Evolutionary conservation across 2,888 invertebrate genomes (phyloP).

Genomic region (Cataglyphis cursor): DNA sequence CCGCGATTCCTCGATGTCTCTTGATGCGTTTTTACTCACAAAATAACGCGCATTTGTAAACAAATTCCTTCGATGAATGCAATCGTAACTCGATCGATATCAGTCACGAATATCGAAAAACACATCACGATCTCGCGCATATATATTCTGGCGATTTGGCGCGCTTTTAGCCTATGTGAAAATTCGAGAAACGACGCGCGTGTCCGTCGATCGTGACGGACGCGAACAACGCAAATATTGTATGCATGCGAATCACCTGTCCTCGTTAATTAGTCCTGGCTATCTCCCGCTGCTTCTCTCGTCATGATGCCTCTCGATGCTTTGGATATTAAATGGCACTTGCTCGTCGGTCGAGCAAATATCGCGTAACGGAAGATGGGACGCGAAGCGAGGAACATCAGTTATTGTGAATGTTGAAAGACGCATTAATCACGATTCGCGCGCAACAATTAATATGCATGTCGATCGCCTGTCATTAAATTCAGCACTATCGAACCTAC

Average conservation of each 20-base stretch:
- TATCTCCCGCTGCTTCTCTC: not conserved
- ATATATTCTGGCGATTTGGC: not conserved
- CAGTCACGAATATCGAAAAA: constrained; percentile 39
- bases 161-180: not conserved
- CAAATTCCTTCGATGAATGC: not conserved
- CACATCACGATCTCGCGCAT: not conserved
- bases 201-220: constrained; percentile 8
- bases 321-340: constrained; percentile 6
- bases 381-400: not conserved
- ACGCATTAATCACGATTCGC: not conserved
- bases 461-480: not conserved
- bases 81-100: constrained; percentile 9
- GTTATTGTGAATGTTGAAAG: not conserved
- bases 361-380: not conserved
- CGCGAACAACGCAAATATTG: constrained; percentile 5
- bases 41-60: constrained; percentile 16
- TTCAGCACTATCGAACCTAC: not conserved
- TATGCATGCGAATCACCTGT: constrained; percentile 20
- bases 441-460: not conserved
- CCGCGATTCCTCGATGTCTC: not conserved
- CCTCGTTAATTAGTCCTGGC: constrained; percentile 12
- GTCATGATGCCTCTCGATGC: not conserved
- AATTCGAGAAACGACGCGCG: constrained; percentile 28
- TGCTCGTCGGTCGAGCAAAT: not conserved
- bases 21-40: constrained; percentile 2